phyloP scores from a whole-genome alignment of 2,888 invertebrate genomes.

The Conomelus anceps region DNA sequence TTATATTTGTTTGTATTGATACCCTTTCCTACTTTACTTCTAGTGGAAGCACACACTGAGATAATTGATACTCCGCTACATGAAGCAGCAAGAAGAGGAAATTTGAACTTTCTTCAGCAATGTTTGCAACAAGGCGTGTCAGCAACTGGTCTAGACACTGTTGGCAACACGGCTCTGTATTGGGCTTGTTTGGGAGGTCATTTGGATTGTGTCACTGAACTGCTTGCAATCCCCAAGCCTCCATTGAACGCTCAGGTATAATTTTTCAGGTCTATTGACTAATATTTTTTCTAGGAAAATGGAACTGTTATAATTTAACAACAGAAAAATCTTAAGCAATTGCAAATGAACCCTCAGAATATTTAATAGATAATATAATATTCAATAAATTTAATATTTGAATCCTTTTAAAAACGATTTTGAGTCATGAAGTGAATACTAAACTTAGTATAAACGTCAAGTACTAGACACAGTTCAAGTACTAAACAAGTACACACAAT shows the following conservation, averaged over 20 bases:
- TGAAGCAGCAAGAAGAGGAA: constrained; percentile 59
- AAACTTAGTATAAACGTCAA: too few species aligned
- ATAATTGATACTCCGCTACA: constrained; percentile 55
- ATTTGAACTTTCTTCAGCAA: constrained; percentile 51
- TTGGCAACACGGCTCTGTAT: constrained; percentile 57
- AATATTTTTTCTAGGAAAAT: too few species aligned
- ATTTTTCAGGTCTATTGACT: background rate
- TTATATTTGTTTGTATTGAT: background rate
- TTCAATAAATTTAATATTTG: too few species aligned
- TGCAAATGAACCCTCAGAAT: too few species aligned
- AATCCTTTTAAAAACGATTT: too few species aligned
- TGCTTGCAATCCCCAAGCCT: constrained; percentile 46
- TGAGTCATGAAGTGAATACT: too few species aligned
- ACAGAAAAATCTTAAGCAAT: too few species aligned
- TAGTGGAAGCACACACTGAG: constrained; percentile 52
- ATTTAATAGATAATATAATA: too few species aligned
- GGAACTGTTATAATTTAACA: too few species aligned
- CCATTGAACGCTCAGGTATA: constrained; percentile 42
- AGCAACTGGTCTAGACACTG: constrained; percentile 55
- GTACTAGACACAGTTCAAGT: too few species aligned
- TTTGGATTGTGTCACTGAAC: constrained; percentile 47
- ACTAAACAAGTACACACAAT: too few species aligned
- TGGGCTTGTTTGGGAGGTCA: constrained; percentile 61
- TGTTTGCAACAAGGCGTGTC: constrained; percentile 55
- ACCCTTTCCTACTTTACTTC: constrained; percentile 22